Evolutionary conservation across 2,113 vertebrate species (phyloP).

Genomic region (Equus przewalskii): DNA sequence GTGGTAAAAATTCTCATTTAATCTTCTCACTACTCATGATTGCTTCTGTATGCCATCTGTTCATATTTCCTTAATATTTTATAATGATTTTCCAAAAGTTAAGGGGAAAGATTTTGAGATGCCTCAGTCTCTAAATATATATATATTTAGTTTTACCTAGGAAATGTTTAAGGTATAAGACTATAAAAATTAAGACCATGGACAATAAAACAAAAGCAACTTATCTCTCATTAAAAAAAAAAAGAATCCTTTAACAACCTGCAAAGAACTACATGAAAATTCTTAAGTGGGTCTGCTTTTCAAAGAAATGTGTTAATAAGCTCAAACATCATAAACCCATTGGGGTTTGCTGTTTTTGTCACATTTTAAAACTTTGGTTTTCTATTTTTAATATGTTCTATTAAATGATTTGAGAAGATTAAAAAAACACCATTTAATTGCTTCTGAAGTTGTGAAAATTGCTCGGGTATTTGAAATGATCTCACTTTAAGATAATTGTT

Average conservation of each 20-base stretch:
- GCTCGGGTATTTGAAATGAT: constrained; percentile 18
- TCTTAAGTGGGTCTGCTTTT: constrained; percentile 37
- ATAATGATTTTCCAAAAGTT: constrained; percentile 42
- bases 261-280: constrained; percentile 63
- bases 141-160: background rate
- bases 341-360: background rate
- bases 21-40: background rate
- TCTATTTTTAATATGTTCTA: constrained; percentile 67
- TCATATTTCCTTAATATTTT: constrained; percentile 12
- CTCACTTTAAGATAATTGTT: constrained; percentile 56
- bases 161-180: background rate
- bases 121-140: background rate
- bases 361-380: constrained; percentile 62
- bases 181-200: constrained; percentile 29
- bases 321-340: background rate
- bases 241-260: background rate
- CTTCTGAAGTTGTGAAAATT: constrained; percentile 51
- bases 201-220: constrained; percentile 3
- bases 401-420: constrained; percentile 40
- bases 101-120: constrained; percentile 18
- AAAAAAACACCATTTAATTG: constrained; percentile 40
- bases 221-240: constrained; percentile 33
- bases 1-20: background rate
- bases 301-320: constrained; percentile 56
- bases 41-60: constrained; percentile 2